Evolutionary conservation across 2,797 vertebrate species (phyloP).

Genomic region (Peromyscus attwateri): DNA sequence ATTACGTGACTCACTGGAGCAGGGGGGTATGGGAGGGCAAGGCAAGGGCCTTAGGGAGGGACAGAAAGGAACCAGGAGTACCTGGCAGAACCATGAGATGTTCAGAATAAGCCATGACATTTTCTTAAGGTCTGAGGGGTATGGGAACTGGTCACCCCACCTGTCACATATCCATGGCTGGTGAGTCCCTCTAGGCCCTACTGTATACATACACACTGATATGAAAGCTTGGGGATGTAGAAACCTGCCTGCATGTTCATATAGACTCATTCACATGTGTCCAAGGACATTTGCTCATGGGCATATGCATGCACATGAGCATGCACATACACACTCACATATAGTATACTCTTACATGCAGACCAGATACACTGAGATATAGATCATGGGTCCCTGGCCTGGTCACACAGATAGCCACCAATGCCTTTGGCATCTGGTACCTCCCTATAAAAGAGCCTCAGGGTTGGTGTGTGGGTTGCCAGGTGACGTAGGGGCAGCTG

Average conservation of each 20-base stretch:
- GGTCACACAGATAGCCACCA: not conserved
- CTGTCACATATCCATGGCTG: accelerated
- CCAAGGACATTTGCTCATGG: no score
- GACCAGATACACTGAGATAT: accelerated
- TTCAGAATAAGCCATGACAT: not conserved
- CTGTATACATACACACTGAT: not conserved
- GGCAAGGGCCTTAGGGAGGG: not conserved
- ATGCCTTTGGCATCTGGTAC: accelerated
- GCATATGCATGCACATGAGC: not conserved
- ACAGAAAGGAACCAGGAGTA: not conserved
- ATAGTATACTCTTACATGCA: not conserved
- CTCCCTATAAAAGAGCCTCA: no score
- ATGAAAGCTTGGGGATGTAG: not conserved
- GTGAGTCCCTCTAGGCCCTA: not conserved
- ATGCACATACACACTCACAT: no score
- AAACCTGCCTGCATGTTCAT: not conserved
- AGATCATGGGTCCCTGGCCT: accelerated
- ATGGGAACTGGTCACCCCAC: accelerated
- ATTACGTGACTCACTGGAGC: not conserved
- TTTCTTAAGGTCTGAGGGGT: not conserved
- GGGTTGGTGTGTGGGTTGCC: no score
- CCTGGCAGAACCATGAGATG: not conserved
- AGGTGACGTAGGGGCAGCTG: not conserved
- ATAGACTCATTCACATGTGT: not conserved
- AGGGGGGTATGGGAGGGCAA: not conserved